Evolutionary conservation across 1,140 invertebrate genomes (phyloP), one percentile per base, ranked within the genome.

Genomic region (Drosophila nasuta): DNA sequence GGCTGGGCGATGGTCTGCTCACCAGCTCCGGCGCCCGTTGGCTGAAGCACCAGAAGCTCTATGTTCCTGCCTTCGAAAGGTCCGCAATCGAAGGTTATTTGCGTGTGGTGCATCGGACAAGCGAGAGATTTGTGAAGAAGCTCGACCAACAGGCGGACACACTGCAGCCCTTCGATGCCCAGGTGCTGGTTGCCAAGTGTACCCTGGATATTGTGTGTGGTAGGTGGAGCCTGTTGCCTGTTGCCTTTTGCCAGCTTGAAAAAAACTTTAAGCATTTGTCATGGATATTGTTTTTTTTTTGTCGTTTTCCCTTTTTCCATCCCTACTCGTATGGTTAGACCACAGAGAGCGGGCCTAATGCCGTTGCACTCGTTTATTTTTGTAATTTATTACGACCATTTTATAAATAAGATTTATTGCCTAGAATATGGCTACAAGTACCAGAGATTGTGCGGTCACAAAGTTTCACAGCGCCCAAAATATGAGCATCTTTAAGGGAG

Each of bases 121-220:
- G 79, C 17, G 69, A 57, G 5, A 78, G 79, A 52, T 92, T 93
- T 15, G 59, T 91, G 2, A 45, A 88, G 46, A 82, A 83, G 63
- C 75, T 92, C 13, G 59, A 77, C 41, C 51, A 64, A 10, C 58
- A 79, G 49, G 75, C 91, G 45, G 54, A 75, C 0, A 59, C 67
- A 5, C 45, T 67, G 67, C 64, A 79, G 58, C 48, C 70, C 15
- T 80, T 92, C 54, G 91, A 93, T 57, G 87, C 92, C 57, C 92
- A 95, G 77, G 93, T 94, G 2, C 93, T 94, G 73, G 91, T 96
- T 8, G 95, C 95, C 4, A 92, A 94, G 28, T 96, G 95, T 91
- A 95, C 96, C 3, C 91, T 97, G 58, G 96, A 97, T 89, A 94
- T 96, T 48, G 96, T 92, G 20, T 89, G 85, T 28, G 86, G 85